Conservation (phyloP, 2,888 invertebrate species). For the Pyrrhia umbra region DNA sequence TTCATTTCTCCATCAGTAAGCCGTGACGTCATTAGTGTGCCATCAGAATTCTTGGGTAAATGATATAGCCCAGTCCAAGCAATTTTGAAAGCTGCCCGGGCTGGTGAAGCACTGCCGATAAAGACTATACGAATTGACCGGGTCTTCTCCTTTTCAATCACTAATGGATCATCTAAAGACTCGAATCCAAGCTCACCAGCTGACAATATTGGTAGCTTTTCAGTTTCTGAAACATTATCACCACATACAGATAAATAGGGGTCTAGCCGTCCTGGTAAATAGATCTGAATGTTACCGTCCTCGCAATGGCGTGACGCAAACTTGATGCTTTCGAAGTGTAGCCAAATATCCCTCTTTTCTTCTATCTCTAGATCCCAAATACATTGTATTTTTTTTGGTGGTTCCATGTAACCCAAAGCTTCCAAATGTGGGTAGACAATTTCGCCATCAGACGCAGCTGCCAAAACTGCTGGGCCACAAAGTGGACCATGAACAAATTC, state of each 20-base stretch:
- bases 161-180: slow-evolving; percentile 88
- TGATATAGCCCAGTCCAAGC: slow-evolving; percentile 97
- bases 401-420: slow-evolving; percentile 92
- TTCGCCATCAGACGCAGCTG: slow-evolving; percentile 95
- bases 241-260: slow-evolving; percentile 96
- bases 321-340: slow-evolving; percentile 96
- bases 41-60: slow-evolving; percentile 95
- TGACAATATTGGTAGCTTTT: slow-evolving; percentile 94
- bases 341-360: slow-evolving; percentile 95
- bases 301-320: slow-evolving; percentile 96
- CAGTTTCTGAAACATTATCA: slow-evolving; percentile 95
- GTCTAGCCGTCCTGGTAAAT: slow-evolving; percentile 92
- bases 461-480: slow-evolving; percentile 95
- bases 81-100: slow-evolving; percentile 96
- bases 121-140: slow-evolving; percentile 93
- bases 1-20: slow-evolving; percentile 91
- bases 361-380: slow-evolving; percentile 96
- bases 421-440: slow-evolving; percentile 96
- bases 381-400: slow-evolving; percentile 93
- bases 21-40: slow-evolving; percentile 94
- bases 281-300: slow-evolving; percentile 96
- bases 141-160: slow-evolving; percentile 91
- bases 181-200: slow-evolving; percentile 94
- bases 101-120: slow-evolving; percentile 94
- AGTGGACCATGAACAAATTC: slow-evolving; percentile 97